A percentile compares a stretch with the other conserved stretches of the same genome.
phyloP scores from a whole-genome alignment of 2,888 invertebrate species.

The Agriotes lineatus region DNA sequence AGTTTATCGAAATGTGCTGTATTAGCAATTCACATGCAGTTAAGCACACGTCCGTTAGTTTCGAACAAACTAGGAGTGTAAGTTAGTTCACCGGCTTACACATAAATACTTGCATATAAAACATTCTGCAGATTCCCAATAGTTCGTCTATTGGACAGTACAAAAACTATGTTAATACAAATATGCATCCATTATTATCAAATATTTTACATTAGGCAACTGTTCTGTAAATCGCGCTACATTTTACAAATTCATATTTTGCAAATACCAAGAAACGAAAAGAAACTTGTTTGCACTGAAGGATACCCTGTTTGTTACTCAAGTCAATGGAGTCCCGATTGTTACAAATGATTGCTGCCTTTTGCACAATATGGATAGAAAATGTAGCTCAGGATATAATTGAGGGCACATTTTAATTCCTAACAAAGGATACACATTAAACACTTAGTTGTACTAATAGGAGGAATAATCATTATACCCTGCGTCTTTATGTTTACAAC shows the following conservation, averaged over 20 bases:
- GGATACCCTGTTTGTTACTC: conserved; percentile 33
- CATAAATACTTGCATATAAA: conserved; percentile 31
- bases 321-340: neutral
- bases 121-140: conserved; percentile 20
- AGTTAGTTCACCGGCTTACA: conserved; percentile 11
- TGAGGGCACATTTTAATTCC: conserved; percentile 36
- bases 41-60: conserved; percentile 52
- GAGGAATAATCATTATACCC: conserved; percentile 58
- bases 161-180: conserved; percentile 40
- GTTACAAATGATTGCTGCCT: conserved; percentile 10
- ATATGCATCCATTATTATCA: conserved; percentile 37
- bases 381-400: conserved; percentile 24
- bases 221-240: conserved; percentile 32
- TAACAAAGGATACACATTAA: conserved; percentile 44
- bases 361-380: conserved; percentile 22
- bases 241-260: conserved; percentile 25
- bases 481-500: conserved; percentile 57
- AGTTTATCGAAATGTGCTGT: conserved; percentile 42
- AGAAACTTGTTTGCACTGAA: conserved; percentile 17
- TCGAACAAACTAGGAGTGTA: conserved; percentile 21
- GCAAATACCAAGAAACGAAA: neutral
- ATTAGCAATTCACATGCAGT: conserved; percentile 55
- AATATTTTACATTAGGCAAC: conserved; percentile 49
- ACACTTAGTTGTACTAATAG: conserved; percentile 52
- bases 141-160: conserved; percentile 23